These are phyloP conservation scores for Philaenus spumarius DNA, from an alignment of 1,140 invertebrate genomes.

Conservation along the genomic window DNA sequence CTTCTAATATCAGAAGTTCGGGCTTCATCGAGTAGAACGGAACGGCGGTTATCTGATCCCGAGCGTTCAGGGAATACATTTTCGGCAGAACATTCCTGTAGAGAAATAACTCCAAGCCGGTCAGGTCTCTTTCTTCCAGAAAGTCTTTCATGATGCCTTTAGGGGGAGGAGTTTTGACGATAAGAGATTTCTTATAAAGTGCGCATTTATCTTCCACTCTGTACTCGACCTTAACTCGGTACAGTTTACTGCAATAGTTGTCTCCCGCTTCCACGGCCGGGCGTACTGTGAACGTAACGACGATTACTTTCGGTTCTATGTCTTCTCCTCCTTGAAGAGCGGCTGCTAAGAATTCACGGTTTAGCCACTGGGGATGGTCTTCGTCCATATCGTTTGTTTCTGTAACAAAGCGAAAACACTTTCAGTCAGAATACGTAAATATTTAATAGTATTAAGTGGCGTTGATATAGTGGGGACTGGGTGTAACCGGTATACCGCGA, in stretches of 20 bases:
- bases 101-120: neutral
- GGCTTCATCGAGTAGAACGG: no score
- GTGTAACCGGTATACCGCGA: no score
- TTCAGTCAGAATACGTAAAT: no score
- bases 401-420: no score
- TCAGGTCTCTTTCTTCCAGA: neutral
- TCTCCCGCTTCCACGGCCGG: neutral
- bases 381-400: neutral
- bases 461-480: no score
- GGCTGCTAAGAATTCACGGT: neutral
- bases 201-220: neutral
- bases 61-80: no score
- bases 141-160: neutral
- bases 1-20: neutral
- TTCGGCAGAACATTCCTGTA: neutral
- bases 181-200: neutral
- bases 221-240: neutral
- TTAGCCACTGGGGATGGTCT: neutral
- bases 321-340: conserved; percentile 7
- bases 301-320: neutral
- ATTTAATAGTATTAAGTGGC: no score
- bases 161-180: neutral
- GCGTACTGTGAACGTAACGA: neutral
- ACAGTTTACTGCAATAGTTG: neutral
- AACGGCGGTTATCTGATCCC: no score